Base-by-base conservation (phyloP, 2,113 vertebrate species). In the Sinosuthora webbiana region DNA sequence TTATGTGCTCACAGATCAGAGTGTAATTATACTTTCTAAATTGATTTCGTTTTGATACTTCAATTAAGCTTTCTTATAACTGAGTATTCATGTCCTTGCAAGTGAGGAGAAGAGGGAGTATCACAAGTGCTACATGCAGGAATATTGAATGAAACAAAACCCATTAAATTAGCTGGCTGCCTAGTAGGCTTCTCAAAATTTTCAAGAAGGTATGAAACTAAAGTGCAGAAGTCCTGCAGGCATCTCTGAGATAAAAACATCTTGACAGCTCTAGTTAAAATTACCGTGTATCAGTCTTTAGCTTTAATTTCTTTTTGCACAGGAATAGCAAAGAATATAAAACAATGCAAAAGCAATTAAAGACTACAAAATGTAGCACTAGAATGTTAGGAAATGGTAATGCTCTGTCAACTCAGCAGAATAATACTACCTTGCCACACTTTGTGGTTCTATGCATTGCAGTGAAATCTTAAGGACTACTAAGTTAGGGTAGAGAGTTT, bases 241-340 rank as follows among this genome's bases (percentile, higher is more conserved):
- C 53, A 49, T 87, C 50, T 77, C 39, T 35, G 27, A 81, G 59
- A 80, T 63, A 44, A 94, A 96, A 94, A 20, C 55, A 23, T 81
- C 42, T 70, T 83, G 79, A 57, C 83, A 88, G 64, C 47, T 94
- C 56, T 83, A 80, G 47, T 80, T 81, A 70, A 59, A 60, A 42
- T 19, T 57, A 41, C 82, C 1, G 0, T 76, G 6, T 83, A 37
- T 60, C 37, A 67, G 50, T 35, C 41, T 85, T 84, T 57, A 84
- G 30, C 31, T 93, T 93, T 92, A 50, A 95, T 92, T 94, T 80
- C 25, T 21, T 80, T 94, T 92, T 88, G 59, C 42, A 55, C n/a
- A 39, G 23, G n/a, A 90, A 73, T 82, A 94, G 60, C 44, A 73
- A 87, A 71, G 69, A 80, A 85, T 18, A 49, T 49, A 49, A 93